Percentiles rank a stretch among this genome's conserved stretches.
These are phyloP conservation scores for Lysiphlebus fabarum DNA, from an alignment of 1,140 invertebrate species.

Conservation along the genomic window DNA sequence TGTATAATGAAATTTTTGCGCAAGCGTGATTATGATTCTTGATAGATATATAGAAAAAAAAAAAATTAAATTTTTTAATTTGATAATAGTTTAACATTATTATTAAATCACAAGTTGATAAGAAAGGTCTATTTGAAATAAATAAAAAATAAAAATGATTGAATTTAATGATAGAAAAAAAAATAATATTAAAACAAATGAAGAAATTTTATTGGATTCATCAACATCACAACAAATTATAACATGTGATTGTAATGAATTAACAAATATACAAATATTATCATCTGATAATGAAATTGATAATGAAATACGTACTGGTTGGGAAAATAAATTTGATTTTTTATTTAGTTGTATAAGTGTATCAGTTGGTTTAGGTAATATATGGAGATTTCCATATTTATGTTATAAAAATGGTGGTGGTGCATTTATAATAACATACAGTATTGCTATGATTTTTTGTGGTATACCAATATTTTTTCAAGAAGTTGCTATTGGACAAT, in stretches of 20 bases:
- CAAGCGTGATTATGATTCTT: too few species aligned
- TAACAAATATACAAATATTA: constrained; percentile 22
- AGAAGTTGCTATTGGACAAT: constrained; percentile 68
- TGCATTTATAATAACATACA: constrained; percentile 69
- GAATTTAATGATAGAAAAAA: too few species aligned
- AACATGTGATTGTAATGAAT: constrained; percentile 17
- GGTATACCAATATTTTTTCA: constrained; percentile 77
- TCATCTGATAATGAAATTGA: constrained; percentile 51
- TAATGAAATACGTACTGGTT: constrained; percentile 81
- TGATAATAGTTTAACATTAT: too few species aligned
- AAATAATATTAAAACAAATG: too few species aligned
- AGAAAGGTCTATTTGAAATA: too few species aligned
- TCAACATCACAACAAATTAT: constrained; percentile 21
- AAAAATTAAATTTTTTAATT: too few species aligned
- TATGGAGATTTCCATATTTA: constrained; percentile 90
- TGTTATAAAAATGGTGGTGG: constrained; percentile 88
- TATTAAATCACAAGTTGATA: too few species aligned
- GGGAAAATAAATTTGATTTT: constrained; percentile 88
- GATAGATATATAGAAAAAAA: too few species aligned
- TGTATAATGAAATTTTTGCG: too few species aligned
- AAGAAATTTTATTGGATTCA: too few species aligned
- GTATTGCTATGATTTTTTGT: constrained; percentile 69
- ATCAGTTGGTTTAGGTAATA: constrained; percentile 86
- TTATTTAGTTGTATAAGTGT: constrained; percentile 85
- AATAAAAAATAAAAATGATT: too few species aligned